Percentiles rank a stretch among this genome's conserved stretches.
Conservation (phyloP, 1,140 invertebrate genomes). For the Eriocheir sinensis region DNA sequence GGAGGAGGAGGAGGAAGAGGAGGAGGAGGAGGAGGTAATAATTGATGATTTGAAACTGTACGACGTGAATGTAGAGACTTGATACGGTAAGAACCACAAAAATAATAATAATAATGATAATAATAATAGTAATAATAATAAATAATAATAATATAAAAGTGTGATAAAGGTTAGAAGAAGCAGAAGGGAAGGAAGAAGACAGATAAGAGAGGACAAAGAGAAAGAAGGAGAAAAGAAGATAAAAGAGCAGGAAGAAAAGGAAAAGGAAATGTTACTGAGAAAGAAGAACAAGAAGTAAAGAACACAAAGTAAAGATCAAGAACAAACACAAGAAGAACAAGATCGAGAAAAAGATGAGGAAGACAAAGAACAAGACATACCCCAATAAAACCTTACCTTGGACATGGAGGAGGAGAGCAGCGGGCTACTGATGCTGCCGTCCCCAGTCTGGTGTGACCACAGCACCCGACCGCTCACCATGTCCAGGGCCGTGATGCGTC, state of each 20-base stretch:
- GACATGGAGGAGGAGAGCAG: conserved; percentile 72
- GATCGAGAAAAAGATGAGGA: background rate
- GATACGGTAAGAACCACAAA: no score
- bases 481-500: conserved; percentile 90
- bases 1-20: background rate
- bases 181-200: conserved; percentile 56
- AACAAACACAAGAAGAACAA: background rate
- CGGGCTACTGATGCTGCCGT: conserved; percentile 35
- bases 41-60: no score
- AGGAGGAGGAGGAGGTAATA: background rate
- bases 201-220: no score
- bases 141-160: no score
- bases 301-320: background rate
- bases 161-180: conserved; percentile 78
- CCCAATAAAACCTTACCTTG: conserved; percentile 84
- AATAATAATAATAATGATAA: no score
- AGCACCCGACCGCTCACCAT: conserved; percentile 88
- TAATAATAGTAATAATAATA: no score
- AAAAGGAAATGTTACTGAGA: no score
- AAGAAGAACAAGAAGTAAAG: background rate
- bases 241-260: background rate
- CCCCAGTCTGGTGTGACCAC: conserved; percentile 83
- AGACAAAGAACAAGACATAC: background rate
- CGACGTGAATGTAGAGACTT: no score
- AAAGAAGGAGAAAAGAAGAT: background rate